phyloP scores from a whole-genome alignment of 2,888 invertebrate genomes.

The Lycaena phlaeas region DNA sequence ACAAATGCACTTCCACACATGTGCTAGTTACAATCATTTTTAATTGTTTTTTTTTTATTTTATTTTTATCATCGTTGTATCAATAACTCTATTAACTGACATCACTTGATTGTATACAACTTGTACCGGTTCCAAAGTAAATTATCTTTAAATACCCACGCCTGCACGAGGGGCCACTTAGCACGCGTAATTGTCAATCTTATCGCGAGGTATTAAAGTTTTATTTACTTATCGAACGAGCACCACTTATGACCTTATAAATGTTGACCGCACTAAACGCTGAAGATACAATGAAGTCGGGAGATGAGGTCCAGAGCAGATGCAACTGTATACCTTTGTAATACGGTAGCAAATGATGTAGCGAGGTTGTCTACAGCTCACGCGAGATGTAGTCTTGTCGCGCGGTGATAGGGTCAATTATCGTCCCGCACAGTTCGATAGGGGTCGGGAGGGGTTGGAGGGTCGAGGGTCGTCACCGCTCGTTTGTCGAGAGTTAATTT shows the following conservation, averaged over 20 bases:
- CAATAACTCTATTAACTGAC: too few species aligned
- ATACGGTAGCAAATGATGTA: conserved; percentile 11
- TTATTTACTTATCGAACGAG: neutral
- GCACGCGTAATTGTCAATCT: neutral
- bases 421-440: conserved; percentile 20
- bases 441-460: conserved; percentile 42
- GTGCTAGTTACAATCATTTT: too few species aligned
- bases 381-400: conserved; percentile 17
- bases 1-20: too few species aligned
- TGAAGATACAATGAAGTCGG: neutral
- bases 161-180: too few species aligned
- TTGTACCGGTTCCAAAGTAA: too few species aligned
- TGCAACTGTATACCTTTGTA: conserved; percentile 3
- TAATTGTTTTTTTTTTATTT: too few species aligned
- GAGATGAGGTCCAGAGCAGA: conserved; percentile 1
- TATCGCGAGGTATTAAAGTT: neutral
- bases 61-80: too few species aligned
- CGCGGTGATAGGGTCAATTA: conserved; percentile 24
- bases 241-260: conserved; percentile 1
- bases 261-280: neutral
- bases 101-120: too few species aligned
- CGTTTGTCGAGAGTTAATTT: conserved; percentile 63
- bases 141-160: too few species aligned
- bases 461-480: conserved; percentile 40
- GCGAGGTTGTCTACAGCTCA: conserved; percentile 11